Evolutionary conservation across 2,113 vertebrate genomes (phyloP).

Genomic region (Burhinus oedicnemus): DNA sequence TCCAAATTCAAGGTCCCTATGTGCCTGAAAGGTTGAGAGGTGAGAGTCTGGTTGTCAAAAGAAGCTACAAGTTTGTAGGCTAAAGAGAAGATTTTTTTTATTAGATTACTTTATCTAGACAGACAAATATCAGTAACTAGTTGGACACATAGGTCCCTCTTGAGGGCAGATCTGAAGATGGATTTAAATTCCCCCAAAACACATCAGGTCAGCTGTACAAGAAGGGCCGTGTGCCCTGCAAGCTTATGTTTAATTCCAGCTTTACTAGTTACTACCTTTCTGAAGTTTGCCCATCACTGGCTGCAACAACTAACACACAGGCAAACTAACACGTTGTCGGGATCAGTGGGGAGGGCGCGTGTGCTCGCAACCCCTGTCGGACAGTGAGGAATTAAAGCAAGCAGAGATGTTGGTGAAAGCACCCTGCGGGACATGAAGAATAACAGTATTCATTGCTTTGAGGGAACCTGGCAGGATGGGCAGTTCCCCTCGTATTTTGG

Average conservation of each 20-base stretch:
- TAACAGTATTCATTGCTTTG: slow-evolving; percentile 21
- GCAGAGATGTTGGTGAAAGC: neutral
- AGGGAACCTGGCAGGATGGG: slow-evolving; percentile 39
- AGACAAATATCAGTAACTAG: neutral
- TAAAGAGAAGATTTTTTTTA: neutral
- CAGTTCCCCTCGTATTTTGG: slow-evolving; percentile 3
- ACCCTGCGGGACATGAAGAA: neutral
- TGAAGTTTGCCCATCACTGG: neutral
- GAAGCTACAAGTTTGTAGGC: neutral
- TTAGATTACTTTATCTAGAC: neutral
- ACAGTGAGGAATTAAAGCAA: neutral
- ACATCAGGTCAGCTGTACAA: neutral
- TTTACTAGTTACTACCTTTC: neutral
- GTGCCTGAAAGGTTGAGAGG: neutral
- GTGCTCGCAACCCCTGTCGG: accelerated
- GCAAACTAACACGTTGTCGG: neutral
- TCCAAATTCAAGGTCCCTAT: neutral
- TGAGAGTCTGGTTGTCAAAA: neutral
- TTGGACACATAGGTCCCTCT: neutral
- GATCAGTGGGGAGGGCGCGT: neutral
- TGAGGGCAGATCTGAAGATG: neutral
- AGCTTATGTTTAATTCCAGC: neutral
- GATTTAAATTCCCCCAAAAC: neutral
- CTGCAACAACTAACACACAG: neutral
- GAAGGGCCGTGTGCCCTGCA: neutral